Evolutionary conservation across 2,797 vertebrate species (phyloP).

Genomic region (Peromyscus eremicus): DNA sequence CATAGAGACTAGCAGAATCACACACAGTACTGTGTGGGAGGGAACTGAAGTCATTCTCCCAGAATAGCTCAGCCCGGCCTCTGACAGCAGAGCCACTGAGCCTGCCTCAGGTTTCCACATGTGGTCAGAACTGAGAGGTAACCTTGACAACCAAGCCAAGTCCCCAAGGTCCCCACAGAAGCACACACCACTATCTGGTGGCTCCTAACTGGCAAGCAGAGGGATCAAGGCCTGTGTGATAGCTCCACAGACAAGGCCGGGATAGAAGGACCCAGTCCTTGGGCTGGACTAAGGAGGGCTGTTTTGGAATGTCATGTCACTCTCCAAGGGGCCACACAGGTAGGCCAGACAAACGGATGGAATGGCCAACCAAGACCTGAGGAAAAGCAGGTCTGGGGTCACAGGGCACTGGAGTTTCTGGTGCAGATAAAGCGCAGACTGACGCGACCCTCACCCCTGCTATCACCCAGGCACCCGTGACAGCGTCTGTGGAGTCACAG

Average conservation of each 20-base stretch:
- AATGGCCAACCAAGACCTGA: not conserved
- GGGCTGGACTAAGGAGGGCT: not conserved
- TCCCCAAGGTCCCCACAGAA: not conserved
- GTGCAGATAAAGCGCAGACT: not conserved
- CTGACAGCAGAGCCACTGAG: constrained; percentile 10
- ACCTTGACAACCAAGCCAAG: constrained; percentile 62
- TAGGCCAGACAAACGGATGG: not conserved
- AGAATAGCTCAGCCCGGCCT: constrained; percentile 54
- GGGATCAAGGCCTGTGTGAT: not conserved
- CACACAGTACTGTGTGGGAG: not conserved
- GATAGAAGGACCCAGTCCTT: not conserved
- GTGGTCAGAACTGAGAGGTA: constrained; percentile 54
- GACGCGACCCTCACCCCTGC: not conserved
- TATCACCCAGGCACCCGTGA: not conserved
- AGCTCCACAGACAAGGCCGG: not conserved
- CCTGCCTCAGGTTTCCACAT: constrained; percentile 25
- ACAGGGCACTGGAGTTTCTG: not conserved
- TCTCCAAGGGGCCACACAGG: not conserved
- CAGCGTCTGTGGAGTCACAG: not conserved
- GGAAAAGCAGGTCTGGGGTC: not conserved
- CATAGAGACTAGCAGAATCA: not conserved
- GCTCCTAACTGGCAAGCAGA: not conserved
- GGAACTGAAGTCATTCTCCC: constrained; percentile 48
- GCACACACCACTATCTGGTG: not conserved
- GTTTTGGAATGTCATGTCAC: not conserved